These are phyloP conservation scores for Rhabdomys dilectus DNA, from an alignment of 2,113 vertebrate genomes.

Conservation along the genomic window DNA sequence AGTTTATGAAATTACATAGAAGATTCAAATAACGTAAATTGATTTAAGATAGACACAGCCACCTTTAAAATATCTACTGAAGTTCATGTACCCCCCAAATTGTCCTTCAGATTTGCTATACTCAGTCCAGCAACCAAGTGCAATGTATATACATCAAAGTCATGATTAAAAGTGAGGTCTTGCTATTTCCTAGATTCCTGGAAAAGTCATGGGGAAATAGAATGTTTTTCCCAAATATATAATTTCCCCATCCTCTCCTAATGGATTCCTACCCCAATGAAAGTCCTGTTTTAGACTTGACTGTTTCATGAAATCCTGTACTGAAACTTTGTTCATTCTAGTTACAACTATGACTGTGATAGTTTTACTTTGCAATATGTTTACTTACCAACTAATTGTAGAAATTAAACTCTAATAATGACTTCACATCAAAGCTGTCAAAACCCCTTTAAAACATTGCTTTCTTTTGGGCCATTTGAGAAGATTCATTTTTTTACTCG, in stretches of 20 bases:
- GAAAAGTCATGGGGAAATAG: neutral
- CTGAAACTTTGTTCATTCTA: neutral
- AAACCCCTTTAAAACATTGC: neutral
- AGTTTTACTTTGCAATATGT: neutral
- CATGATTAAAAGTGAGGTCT: neutral
- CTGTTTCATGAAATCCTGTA: neutral
- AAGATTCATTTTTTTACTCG: neutral
- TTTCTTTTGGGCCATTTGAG: neutral
- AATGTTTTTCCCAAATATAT: neutral
- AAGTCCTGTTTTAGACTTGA: neutral
- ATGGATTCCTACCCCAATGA: neutral
- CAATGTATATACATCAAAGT: neutral
- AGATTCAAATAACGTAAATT: neutral
- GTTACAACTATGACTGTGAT: neutral
- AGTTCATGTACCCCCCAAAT: neutral
- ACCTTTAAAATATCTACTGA: neutral
- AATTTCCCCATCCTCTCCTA: neutral
- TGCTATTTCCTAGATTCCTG: neutral
- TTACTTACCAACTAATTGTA: neutral
- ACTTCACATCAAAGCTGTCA: neutral
- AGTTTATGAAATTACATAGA: neutral
- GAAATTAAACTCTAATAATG: neutral
- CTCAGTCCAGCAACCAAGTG: neutral
- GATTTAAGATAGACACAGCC: neutral
- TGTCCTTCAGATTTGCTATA: neutral